A percentile compares a stretch with the other conserved stretches of the same genome.
These are phyloP conservation scores for Gymnocephalus cernua DNA, from an alignment of 2,113 vertebrate species.

Conservation along the genomic window DNA sequence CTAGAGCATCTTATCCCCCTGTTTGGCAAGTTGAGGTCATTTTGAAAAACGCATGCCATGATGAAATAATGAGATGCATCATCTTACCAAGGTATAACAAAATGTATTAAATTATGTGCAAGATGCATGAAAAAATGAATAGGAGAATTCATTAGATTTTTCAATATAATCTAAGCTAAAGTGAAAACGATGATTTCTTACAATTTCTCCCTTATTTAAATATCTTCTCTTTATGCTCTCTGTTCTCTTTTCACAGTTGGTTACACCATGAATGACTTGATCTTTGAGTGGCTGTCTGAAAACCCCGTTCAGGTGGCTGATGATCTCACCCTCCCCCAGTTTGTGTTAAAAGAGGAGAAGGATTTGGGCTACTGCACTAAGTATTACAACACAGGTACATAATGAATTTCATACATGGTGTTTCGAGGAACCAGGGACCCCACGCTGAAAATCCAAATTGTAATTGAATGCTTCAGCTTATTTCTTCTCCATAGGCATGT, in stretches of 20 bases:
- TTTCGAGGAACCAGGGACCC: not conserved
- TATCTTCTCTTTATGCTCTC: constrained; percentile 14
- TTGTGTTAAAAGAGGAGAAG: constrained; percentile 93
- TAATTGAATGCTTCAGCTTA: not conserved
- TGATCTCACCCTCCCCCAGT: constrained; percentile 93
- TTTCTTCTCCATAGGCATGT: not conserved
- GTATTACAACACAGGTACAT: constrained; percentile 93
- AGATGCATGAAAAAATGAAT: not conserved
- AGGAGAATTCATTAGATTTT: not conserved
- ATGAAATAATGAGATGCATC: not conserved
- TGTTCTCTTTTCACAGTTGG: constrained; percentile 85
- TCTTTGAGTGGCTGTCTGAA: constrained; percentile 93
- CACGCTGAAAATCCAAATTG: not conserved
- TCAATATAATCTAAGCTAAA: not conserved
- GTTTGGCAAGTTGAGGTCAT: not conserved
- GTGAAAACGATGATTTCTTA: not conserved
- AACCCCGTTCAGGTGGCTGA: constrained; percentile 94
- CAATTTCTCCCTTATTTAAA: constrained; percentile 11
- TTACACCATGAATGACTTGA: constrained; percentile 95
- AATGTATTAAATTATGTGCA: not conserved
- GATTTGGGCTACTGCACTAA: constrained; percentile 96
- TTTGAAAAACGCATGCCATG: not conserved
- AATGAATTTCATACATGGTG: constrained; percentile 6
- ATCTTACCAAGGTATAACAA: not conserved
- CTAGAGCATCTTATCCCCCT: not conserved